Conservation (phyloP, 2,797 vertebrate genomes). For the Enteromius paludinosus region DNA sequence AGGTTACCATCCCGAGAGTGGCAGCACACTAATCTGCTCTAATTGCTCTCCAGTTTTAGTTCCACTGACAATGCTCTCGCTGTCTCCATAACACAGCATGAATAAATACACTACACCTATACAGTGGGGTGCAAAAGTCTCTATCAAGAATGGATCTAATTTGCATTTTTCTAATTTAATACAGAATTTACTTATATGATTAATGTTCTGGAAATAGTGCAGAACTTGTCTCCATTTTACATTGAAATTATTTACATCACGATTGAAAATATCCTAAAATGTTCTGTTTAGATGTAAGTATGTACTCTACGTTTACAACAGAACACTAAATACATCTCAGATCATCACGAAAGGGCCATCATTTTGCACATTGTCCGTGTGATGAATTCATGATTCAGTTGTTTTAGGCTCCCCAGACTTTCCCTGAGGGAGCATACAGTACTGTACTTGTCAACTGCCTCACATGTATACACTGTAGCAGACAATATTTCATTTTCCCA, state of each 20-base stretch:
- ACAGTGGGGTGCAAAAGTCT: background rate
- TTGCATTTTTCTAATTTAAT: background rate
- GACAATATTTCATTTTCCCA: background rate
- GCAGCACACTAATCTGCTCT: slow-evolving; percentile 44
- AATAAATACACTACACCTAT: slow-evolving; percentile 4
- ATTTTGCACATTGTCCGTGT: background rate
- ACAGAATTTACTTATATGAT: background rate
- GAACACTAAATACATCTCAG: background rate
- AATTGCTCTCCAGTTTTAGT: slow-evolving; percentile 48
- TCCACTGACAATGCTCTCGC: background rate
- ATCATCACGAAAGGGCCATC: slow-evolving; percentile 4
- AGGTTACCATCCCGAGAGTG: slow-evolving; percentile 22
- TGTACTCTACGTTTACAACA: background rate
- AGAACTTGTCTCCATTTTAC: background rate
- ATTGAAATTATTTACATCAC: background rate
- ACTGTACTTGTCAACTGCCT: background rate
- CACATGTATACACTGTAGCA: background rate
- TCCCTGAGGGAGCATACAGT: background rate
- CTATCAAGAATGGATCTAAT: background rate
- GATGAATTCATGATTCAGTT: slow-evolving; percentile 15
- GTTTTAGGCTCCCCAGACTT: background rate
- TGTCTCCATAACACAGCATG: background rate
- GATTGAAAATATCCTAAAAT: background rate
- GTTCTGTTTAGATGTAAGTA: background rate
- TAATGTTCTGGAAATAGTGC: background rate